Base-by-base conservation (phyloP, 2,888 invertebrate species). In the Nemapogon koenigi region DNA sequence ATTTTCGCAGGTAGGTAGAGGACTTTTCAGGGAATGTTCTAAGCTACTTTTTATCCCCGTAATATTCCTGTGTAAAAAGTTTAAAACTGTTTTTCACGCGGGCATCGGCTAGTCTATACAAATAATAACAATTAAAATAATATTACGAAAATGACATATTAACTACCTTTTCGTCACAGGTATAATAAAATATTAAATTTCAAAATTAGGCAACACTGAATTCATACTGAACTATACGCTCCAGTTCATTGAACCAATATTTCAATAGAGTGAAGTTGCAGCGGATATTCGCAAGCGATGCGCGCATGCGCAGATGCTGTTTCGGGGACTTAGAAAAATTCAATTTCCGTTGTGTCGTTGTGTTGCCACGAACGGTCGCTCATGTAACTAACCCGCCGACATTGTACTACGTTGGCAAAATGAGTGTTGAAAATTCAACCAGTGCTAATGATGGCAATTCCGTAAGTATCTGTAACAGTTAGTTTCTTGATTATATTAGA, bases 371-470 rank as follows among this genome's bases (percentile, higher is more conserved):
- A 45, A 42, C 44, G n/a, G n/a, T 49, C 49, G 49, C 65, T 66
- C 69, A 70, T 70, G 66, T 64, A 67, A 66, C 64, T 28, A 50
- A 53, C 62, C 28, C 8, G 11, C 16, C 25, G 14, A 32, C 28
- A 30, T 19, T 30, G 39, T 61, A 64, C 70, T 69, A 78, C 78
- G 78, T 78, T 59, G 73, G 72, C 78, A 79, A 76, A 79, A 86
- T 86, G 85, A 85, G 85, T 65, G 82, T 81, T 49, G 85, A 86
- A 81, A 84, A 82, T 69, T 78, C 83, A 55, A 71, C 71, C 47
- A 81, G 67, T 68, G 81, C 79, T 55, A 81, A 81, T 59, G 73
- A 81, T 70, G 72, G 79, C 53, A 80, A 80, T 53, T 65, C 78
- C 52, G 85, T 85, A 82, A 84, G 84, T 84, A 66, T 46, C 57